Percentiles rank a stretch among this genome's conserved stretches.
phyloP scores from a whole-genome alignment of 2,113 vertebrate species.

The Macroglossus sobrinus region DNA sequence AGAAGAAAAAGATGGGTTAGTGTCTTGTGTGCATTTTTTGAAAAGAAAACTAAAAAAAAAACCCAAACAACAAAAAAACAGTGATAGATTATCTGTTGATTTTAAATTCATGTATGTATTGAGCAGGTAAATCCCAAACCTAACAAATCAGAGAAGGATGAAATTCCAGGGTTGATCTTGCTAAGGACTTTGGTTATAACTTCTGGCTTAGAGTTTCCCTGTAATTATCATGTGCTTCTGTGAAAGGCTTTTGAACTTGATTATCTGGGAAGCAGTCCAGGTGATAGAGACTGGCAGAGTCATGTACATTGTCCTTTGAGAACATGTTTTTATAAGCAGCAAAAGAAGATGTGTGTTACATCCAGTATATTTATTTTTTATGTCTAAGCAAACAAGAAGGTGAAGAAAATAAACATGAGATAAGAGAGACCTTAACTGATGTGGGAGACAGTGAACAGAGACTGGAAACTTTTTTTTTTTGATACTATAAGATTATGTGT shows the following conservation, averaged over 20 bases:
- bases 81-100: not conserved
- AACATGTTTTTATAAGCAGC: not conserved
- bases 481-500: not conserved
- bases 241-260: conserved; percentile 63
- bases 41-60: not conserved
- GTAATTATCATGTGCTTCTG: not conserved
- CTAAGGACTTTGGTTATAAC: conserved; percentile 9
- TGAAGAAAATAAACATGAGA: not conserved
- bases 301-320: not conserved
- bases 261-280: conserved; percentile 28
- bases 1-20: conserved; percentile 97
- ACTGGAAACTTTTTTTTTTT: not conserved
- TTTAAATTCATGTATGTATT: not conserved
- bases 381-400: conserved; percentile 38
- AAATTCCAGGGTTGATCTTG: conserved; percentile 14
- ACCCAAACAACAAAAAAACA: not conserved
- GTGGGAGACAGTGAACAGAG: not conserved
- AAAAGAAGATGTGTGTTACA: not conserved
- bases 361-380: not conserved
- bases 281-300: conserved; percentile 26
- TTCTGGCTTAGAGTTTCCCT: conserved; percentile 5
- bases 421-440: not conserved
- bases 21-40: conserved; percentile 24
- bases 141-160: not conserved
- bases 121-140: not conserved